Percentiles rank a stretch among this genome's conserved stretches.
Conservation (phyloP, 2,797 vertebrate species). For the Serranus cabrilla region DNA sequence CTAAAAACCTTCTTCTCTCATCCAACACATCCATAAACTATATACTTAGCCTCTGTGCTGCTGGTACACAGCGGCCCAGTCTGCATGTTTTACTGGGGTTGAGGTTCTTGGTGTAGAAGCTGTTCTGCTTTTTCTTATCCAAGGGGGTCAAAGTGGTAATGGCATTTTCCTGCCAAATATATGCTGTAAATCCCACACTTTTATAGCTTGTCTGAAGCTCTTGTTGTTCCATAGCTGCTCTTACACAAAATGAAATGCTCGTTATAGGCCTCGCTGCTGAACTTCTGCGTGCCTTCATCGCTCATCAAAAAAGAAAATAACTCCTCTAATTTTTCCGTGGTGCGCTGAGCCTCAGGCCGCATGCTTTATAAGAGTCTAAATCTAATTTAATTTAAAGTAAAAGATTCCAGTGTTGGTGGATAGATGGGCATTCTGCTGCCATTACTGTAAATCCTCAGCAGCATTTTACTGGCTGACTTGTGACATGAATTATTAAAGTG, state of each 20-base stretch:
- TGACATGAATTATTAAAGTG: conserved; percentile 19
- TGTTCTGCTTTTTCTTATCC: conserved; percentile 65
- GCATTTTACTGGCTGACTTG: conserved; percentile 20
- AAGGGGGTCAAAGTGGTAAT: conserved; percentile 80
- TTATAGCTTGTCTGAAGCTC: conserved; percentile 66
- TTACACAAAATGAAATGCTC: conserved; percentile 55
- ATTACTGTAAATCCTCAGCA: neutral
- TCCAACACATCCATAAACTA: conserved; percentile 53
- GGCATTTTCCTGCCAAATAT: conserved; percentile 82
- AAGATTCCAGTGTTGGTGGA: conserved; percentile 48
- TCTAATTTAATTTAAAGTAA: conserved; percentile 47
- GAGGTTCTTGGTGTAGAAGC: conserved; percentile 46
- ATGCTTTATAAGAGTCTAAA: conserved; percentile 44
- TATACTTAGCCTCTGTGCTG: conserved; percentile 26
- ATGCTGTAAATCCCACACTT: conserved; percentile 76
- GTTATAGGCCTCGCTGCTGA: conserved; percentile 64
- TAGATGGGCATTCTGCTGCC: conserved; percentile 20
- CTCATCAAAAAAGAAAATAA: conserved; percentile 68
- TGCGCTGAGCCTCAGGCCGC: conserved; percentile 6
- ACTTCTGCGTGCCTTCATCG: conserved; percentile 54
- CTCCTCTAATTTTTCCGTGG: conserved; percentile 38
- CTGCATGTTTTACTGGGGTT: conserved; percentile 41
- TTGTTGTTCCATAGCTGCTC: conserved; percentile 66
- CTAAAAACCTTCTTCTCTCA: conserved; percentile 33
- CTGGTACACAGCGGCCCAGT: conserved; percentile 32